phyloP scores from a whole-genome alignment of 2,113 vertebrate genomes.

The Condylura cristata region DNA sequence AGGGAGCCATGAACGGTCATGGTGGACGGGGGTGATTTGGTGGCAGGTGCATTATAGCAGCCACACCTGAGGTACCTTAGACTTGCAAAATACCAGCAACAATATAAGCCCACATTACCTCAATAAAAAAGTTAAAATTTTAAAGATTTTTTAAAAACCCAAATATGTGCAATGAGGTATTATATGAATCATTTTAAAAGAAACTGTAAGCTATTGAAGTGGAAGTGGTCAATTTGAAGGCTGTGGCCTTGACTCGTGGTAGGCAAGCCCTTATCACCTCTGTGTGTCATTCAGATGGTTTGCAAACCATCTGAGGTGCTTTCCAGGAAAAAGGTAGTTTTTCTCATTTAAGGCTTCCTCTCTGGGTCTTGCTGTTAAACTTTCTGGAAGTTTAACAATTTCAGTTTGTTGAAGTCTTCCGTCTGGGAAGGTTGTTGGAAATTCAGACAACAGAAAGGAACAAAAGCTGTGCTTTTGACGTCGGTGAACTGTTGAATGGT shows the following conservation, averaged over 20 bases:
- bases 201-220: neutral
- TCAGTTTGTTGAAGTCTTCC: slow-evolving; percentile 23
- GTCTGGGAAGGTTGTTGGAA: slow-evolving; percentile 1
- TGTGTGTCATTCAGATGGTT: neutral
- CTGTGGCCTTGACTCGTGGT: neutral
- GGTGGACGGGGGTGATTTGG: too few species aligned
- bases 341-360: neutral
- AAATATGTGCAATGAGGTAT: neutral
- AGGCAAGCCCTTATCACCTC: neutral
- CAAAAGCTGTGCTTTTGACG: slow-evolving; percentile 26
- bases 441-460: slow-evolving; percentile 12
- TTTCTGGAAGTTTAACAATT: neutral
- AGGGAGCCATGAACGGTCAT: too few species aligned
- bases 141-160: too few species aligned
- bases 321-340: slow-evolving; percentile 24
- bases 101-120: too few species aligned
- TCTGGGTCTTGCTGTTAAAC: neutral
- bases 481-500: neutral
- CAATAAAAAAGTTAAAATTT: too few species aligned
- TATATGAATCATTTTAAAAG: neutral
- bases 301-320: neutral
- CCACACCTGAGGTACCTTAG: too few species aligned
- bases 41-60: too few species aligned
- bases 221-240: neutral
- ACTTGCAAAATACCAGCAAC: too few species aligned